These are phyloP conservation scores for Novumbra hubbsi DNA, from an alignment of 2,797 vertebrate genomes.

Conservation along the genomic window DNA sequence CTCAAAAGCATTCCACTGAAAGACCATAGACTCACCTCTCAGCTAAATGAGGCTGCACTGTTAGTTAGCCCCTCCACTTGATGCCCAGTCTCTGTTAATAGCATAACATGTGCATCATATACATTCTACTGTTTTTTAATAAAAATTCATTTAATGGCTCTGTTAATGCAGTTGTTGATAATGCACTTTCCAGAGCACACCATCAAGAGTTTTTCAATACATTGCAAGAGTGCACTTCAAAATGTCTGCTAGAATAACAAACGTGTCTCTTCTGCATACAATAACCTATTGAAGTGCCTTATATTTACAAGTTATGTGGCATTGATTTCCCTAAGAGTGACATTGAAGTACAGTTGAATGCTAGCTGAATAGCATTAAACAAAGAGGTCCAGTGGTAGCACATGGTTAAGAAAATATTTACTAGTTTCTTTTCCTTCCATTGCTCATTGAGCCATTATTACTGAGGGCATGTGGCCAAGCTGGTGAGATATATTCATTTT, in stretches of 20 bases:
- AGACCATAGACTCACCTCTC: neutral
- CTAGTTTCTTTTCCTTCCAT: conserved; percentile 43
- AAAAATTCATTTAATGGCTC: neutral
- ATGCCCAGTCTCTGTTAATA: conserved; percentile 21
- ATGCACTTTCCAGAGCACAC: neutral
- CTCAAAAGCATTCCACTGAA: conserved; percentile 24
- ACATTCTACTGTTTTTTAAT: too few species aligned
- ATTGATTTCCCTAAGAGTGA: too few species aligned
- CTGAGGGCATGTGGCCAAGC: conserved; percentile 51
- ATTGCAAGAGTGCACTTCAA: neutral
- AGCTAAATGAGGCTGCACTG: neutral
- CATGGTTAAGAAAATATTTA: conserved; percentile 59
- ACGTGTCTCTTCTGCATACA: neutral
- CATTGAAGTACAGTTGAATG: neutral
- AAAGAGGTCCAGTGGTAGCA: neutral
- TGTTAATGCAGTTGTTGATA: neutral
- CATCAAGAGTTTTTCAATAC: neutral
- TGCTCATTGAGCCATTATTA: conserved; percentile 66
- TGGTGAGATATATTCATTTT: conserved; percentile 39
- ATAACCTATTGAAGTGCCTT: too few species aligned
- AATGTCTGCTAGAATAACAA: neutral
- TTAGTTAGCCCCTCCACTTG: neutral
- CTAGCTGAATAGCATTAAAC: neutral
- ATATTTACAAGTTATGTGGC: too few species aligned
- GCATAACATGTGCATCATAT: conserved; percentile 9